Base-by-base conservation (phyloP, 1,140 invertebrate species). In the Brachystomella parvula region DNA sequence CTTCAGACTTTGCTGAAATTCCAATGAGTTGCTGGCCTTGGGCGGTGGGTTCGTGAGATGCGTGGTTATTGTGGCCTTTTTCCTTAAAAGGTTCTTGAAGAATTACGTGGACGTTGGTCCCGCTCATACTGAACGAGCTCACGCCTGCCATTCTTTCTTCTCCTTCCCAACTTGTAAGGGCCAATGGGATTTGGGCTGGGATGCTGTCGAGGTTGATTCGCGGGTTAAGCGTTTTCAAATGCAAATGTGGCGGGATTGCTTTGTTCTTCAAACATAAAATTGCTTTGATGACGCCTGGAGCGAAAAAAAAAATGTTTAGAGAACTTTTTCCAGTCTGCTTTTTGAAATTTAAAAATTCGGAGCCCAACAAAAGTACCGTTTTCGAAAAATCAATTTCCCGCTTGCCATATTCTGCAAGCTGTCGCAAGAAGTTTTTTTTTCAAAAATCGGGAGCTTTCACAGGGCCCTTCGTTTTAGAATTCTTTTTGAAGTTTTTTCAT, bases 121-220 rank as follows among this genome's bases (percentile, higher is more conserved):
- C 70, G 3, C 29, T 61, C 44, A 71, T 66, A 64, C 70, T 63
- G 60, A 71, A 71, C 0, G 66, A 71, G 28, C 61, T 68, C 1
- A 71, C 56, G 21, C 61, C 66, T 31, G 66, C 66, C 19, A 63
- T 68, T 33, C 28, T 44, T 6, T 19, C 29, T 31, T 6, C 19
- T 26, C n/a, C 15, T 6, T 58, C 35, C 66, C 66, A 68, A 2
- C 19, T 15, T 9, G 57, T 57, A 9, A 32, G 15, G 21, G 44
- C 56, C 21, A 53, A 24, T 28, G 66, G 66, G 47, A 68, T 64
- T 6, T 9, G 1, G 26, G 66, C 66, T 26, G 66, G 66, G 26
- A 68, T 63, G 9, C 9, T 26, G 21, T 64, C 44, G 0, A 68
- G 47, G 31, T 68, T 31, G 21, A 68, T 64, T 59, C 33, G 17